Percentiles rank a stretch among this genome's conserved stretches.
phyloP scores from a whole-genome alignment of 1,140 invertebrate genomes.

The Heliconius melpomene region DNA sequence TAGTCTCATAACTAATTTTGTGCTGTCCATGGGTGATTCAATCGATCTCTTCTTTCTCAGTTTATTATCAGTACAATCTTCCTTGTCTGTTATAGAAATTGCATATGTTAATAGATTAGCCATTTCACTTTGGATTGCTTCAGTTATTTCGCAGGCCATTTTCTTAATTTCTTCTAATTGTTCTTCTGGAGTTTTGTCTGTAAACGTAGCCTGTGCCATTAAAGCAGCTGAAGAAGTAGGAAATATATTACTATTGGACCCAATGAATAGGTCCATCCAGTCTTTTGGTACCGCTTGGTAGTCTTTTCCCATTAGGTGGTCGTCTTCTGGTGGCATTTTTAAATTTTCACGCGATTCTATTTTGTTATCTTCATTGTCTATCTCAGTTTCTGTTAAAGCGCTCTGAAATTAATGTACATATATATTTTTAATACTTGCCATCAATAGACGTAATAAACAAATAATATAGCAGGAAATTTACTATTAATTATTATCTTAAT shows the following conservation, averaged over 20 bases:
- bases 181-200: slow-evolving; percentile 64
- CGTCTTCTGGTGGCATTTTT: slow-evolving; percentile 34
- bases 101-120: slow-evolving; percentile 60
- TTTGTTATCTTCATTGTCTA: slow-evolving; percentile 27
- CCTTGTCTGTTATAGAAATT: slow-evolving; percentile 46
- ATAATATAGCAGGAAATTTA: too few species aligned
- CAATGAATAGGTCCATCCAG: slow-evolving; percentile 54
- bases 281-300: slow-evolving; percentile 46
- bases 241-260: slow-evolving; percentile 45
- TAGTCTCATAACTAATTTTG: slow-evolving; percentile 63
- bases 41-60: slow-evolving; percentile 57
- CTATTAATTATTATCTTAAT: too few species aligned
- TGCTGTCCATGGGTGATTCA: slow-evolving; percentile 67
- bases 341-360: slow-evolving; percentile 24
- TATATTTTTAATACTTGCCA: neutral
- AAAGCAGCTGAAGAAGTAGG: slow-evolving; percentile 56
- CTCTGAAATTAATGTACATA: slow-evolving; percentile 22
- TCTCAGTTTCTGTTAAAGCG: slow-evolving; percentile 11
- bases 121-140: slow-evolving; percentile 65
- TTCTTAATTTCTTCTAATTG: slow-evolving; percentile 69
- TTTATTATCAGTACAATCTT: slow-evolving; percentile 38
- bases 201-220: slow-evolving; percentile 60
- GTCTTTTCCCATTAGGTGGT: slow-evolving; percentile 46
- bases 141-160: slow-evolving; percentile 61
- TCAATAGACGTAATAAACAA: too few species aligned